Evolutionary conservation across 53 echinoderm and acorn worm genomes (phyloP).

Genomic region (Mesocentrotus franciscanus): DNA sequence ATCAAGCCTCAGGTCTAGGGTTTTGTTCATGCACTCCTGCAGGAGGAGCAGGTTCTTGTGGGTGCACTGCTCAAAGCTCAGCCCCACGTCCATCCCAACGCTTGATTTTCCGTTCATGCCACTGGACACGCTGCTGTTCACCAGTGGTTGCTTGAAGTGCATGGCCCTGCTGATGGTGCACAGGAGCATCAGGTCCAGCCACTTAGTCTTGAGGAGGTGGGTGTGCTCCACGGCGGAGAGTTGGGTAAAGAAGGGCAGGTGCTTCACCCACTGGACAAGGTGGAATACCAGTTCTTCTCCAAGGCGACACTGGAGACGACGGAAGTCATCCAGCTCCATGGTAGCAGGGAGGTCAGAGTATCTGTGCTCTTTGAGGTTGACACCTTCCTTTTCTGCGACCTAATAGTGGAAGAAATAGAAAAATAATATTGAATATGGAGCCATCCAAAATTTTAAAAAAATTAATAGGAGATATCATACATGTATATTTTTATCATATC

Average conservation of each 20-base stretch:
- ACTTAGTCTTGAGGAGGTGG: conserved; percentile 96
- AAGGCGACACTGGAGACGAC: conserved; percentile 84
- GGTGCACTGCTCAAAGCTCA: conserved; percentile 97
- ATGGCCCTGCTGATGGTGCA: conserved; percentile 94
- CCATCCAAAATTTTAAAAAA: neutral
- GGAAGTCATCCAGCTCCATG: conserved; percentile 84
- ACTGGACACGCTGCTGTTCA: neutral
- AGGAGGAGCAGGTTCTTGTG: conserved; percentile 91
- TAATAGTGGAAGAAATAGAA: neutral
- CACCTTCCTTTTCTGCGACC: conserved; percentile 64
- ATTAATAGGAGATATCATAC: neutral
- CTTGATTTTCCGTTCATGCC: neutral
- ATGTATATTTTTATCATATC: neutral
- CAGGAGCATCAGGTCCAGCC: conserved; percentile 94
- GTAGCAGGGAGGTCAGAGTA: conserved; percentile 69
- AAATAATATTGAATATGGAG: neutral
- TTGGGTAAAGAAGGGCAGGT: conserved; percentile 97
- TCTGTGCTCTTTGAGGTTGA: conserved; percentile 67
- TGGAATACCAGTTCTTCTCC: conserved; percentile 97
- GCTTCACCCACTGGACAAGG: conserved; percentile 98
- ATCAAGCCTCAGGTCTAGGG: conserved; percentile 94
- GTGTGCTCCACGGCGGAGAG: conserved; percentile 96
- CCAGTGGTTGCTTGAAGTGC: conserved; percentile 89
- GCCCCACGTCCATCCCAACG: conserved; percentile 67
- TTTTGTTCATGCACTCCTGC: conserved; percentile 99